Evolutionary conservation across 2,888 invertebrate species (phyloP).

Genomic region (Clitarchus hookeri): DNA sequence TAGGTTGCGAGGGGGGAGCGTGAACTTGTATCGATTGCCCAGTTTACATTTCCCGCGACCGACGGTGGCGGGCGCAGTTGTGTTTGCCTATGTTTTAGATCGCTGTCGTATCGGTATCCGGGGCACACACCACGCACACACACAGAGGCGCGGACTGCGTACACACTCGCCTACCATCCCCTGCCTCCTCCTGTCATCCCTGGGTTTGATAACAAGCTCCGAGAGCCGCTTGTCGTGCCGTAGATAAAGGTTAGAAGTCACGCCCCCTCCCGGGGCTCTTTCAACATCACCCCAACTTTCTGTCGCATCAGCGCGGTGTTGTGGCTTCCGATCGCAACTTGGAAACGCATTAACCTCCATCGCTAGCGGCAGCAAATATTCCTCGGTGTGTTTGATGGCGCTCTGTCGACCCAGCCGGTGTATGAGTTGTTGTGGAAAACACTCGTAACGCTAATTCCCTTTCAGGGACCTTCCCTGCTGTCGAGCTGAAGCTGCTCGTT

Average conservation of each 20-base stretch:
- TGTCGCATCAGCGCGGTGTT: neutral
- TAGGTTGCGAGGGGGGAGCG: neutral
- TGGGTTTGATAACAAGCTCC: neutral
- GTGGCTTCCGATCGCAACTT: neutral
- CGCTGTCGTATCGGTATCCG: slow-evolving; percentile 7
- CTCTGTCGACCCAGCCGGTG: no score
- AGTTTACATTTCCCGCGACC: slow-evolving; percentile 14
- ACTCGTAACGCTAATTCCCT: no score
- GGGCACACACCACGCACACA: slow-evolving; percentile 7
- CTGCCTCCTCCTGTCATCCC: neutral
- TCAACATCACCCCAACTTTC: neutral
- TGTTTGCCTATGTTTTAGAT: neutral
- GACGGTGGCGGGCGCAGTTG: neutral
- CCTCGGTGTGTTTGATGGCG: no score
- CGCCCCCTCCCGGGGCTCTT: neutral
- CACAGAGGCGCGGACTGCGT: neutral
- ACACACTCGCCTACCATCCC: neutral
- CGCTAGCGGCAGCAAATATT: neutral
- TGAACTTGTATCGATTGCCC: slow-evolving; percentile 9
- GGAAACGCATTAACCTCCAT: neutral
- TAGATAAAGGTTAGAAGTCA: slow-evolving; percentile 3
- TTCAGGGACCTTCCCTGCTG: no score
- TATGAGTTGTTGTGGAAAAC: no score
- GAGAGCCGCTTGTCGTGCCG: neutral
- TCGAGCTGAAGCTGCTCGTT: no score